Base-by-base conservation (phyloP, 2,888 invertebrate species). In the Hypena proboscidalis region DNA sequence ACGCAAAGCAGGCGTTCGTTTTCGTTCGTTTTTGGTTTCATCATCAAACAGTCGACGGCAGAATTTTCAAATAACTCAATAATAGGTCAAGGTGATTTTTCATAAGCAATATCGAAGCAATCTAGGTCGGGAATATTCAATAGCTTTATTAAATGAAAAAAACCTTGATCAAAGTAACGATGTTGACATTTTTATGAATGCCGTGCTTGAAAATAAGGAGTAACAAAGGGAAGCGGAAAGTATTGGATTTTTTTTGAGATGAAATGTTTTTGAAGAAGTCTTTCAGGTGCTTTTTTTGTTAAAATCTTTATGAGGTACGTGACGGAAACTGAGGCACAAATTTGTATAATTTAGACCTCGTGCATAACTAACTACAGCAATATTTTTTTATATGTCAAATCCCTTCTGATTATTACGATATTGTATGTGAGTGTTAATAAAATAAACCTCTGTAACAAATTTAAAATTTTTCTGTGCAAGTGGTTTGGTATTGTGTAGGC, bases 61-160 rank as follows among this genome's bases (percentile, higher is more conserved):
- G 5, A 3, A 17, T 17, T 17, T 5, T 17, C 5, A 11, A 20
- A n/a, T 39, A 22, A 30, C 47, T 40, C 35, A 41, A 30, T 42
- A 31, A 32, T 48, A 43, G 39, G 39, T 57, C 70, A 63, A 61
- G 63, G 62, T 10, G 55, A 39, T 30, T 21, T 32, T 44, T 47
- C 44, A 36, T 17, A 40, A 23, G 4, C 25, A 35, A 45, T 50
- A 34, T 46, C 35, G 35, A 46, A 52, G 36, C 44, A 44, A 38
- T 42, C 37, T 26, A 38, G 33, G 33, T 30, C 22, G 11, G 35
- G 26, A 36, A 37, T 42, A 46, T 48, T 51, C 19, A 43, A 43
- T 41, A 27, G 44, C 26, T 48, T 61, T 48, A 55, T 48, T 31
- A 42, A 62, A 45, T 58, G 40, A 55, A 33, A 58, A 40, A 51